Percentiles rank a stretch among this genome's conserved stretches.
Conservation (phyloP, 2,888 invertebrate genomes). For the Quadroppia sp. region DNA sequence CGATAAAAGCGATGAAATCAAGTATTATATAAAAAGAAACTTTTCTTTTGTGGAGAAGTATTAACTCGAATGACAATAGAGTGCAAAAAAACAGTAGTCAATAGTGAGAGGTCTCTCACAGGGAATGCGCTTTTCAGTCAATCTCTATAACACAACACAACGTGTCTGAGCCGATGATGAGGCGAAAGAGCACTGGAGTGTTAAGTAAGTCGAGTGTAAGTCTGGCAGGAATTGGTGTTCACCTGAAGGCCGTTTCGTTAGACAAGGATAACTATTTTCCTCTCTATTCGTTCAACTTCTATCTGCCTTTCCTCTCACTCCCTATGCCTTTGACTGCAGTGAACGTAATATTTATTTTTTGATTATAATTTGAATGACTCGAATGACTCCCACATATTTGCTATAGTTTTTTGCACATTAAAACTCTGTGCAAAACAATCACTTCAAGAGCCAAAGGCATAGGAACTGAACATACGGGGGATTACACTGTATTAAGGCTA, state of each 20-base stretch:
- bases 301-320: neutral
- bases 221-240: neutral
- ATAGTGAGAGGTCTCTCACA: neutral
- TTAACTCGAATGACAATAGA: slow-evolving; percentile 24
- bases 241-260: slow-evolving; percentile 26
- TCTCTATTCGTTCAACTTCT: neutral
- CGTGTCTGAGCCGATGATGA: neutral
- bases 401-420: neutral
- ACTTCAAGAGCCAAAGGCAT: neutral
- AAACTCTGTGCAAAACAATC: neutral
- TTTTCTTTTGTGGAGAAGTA: neutral
- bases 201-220: neutral
- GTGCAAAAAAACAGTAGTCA: neutral
- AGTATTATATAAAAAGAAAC: neutral
- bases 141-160: neutral
- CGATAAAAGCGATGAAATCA: too few relatives aligned
- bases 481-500: neutral
- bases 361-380: slow-evolving; percentile 17
- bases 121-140: slow-evolving; percentile 14
- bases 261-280: slow-evolving; percentile 20
- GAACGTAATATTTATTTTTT: slow-evolving; percentile 1
- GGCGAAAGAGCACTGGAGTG: neutral
- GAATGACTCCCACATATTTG: slow-evolving; percentile 18
- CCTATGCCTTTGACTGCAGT: too few relatives aligned
- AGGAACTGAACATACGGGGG: neutral